phyloP scores from a whole-genome alignment of 2,888 invertebrate genomes.

The Pilophorus perplexus region DNA sequence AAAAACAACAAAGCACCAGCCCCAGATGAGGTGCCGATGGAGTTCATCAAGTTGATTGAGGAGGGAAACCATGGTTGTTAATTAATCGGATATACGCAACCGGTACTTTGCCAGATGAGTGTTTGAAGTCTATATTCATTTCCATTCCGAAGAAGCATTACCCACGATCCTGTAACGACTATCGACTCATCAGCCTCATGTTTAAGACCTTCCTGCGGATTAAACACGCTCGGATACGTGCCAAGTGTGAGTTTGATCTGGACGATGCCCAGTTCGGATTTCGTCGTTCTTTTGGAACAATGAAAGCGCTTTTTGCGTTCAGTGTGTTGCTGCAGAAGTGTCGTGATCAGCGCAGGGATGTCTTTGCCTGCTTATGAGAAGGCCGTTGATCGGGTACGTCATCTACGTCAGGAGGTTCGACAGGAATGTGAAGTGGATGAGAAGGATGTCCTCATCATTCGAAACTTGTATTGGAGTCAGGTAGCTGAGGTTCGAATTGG shows the following conservation, averaged over 20 bases:
- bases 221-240: neutral
- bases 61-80: too few relatives aligned
- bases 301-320: too few relatives aligned
- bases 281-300: slow-evolving; percentile 2
- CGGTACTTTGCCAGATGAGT: slow-evolving; percentile 6
- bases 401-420: neutral
- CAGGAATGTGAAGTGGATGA: too few relatives aligned
- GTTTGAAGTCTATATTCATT: slow-evolving; percentile 7
- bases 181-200: neutral
- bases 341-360: too few relatives aligned
- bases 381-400: neutral
- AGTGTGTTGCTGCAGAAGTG: slow-evolving; percentile 10
- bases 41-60: neutral
- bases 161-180: slow-evolving; percentile 3
- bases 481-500: too few relatives aligned
- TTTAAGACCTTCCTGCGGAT: neutral
- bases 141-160: slow-evolving; percentile 6
- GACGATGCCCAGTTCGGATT: slow-evolving; percentile 17
- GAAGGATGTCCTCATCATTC: slow-evolving; percentile 2
- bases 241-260: slow-evolving; percentile 1
- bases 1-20: slow-evolving; percentile 10
- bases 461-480: slow-evolving; percentile 1
- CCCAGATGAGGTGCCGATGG: slow-evolving; percentile 16
- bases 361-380: slow-evolving; percentile 20
- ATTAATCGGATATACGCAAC: slow-evolving; percentile 9